Base-by-base conservation (phyloP, 2,888 invertebrate species). In the Eucera pruinosa region DNA sequence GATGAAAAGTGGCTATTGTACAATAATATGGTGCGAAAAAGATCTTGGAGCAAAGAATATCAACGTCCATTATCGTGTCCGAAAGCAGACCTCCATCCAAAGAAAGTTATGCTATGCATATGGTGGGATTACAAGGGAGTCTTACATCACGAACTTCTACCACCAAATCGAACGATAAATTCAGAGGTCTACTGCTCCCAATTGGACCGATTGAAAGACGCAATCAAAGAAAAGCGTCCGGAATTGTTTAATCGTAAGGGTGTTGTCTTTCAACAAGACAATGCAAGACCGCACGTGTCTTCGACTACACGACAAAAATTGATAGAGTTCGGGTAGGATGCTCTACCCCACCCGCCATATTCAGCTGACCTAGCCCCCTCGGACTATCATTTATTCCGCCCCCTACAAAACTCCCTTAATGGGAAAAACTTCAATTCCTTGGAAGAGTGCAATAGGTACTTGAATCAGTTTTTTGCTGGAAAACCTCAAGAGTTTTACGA, bases 61-160 rank as follows among this genome's bases (percentile, higher is more conserved):
- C 11, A 52, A 33, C 33, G 11, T 33, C 18, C n/a, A 18, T n/a
- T 33, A 52, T 9, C 18, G 23, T 11, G 3, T 52, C n/a, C 30
- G 1, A 52, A 33, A 52, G 33, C 33, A 2, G 18, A 33, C n/a
- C 30, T 52, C 9, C 33, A 52, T 9, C 2, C 30, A 52, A 33
- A 52, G 18, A 52, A 33, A 11, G 5, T 52, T 5, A 52, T 52
- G 11, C 33, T 33, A 9, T 36, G 36, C 7, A 20, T 54, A 13
- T 36, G 20, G 33, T 54, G 20, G 20, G 54, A 36, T 54, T 36
- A n/a, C 20, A 54, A 54, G 23, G 36, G 36, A 54, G 13, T 54
- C 15, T 41, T 54, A 13, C 20, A 13, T 13, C 36, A 23, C 36
- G 52, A 33, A 5, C 7, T 54, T 6, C 4, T 33, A 9, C 18